These are phyloP conservation scores for Apostichopus californicus DNA, from an alignment of 35 echinoderm and acorn worm genomes.

Conservation along the genomic window DNA sequence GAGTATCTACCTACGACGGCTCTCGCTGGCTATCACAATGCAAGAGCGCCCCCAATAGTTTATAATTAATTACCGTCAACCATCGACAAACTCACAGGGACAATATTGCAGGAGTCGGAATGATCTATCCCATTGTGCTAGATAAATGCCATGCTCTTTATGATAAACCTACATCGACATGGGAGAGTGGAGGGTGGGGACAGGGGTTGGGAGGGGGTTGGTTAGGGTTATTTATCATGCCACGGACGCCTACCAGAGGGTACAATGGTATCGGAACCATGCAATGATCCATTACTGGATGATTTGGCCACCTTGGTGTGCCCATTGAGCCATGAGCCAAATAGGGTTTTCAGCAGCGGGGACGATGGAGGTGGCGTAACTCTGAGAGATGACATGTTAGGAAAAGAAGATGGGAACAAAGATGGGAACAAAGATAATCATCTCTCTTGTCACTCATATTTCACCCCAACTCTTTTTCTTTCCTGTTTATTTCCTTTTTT, in stretches of 20 bases:
- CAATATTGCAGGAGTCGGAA: too few relatives aligned
- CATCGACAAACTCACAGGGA: too few relatives aligned
- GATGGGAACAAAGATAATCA: background rate
- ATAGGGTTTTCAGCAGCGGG: conserved; percentile 48
- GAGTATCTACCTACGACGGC: too few relatives aligned
- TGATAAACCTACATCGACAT: background rate
- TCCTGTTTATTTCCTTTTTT: too few relatives aligned
- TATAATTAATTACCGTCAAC: too few relatives aligned
- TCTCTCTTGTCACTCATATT: background rate
- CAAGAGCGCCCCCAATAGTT: too few relatives aligned
- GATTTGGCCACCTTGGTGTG: conserved; percentile 33
- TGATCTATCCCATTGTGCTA: background rate
- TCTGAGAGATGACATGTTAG: background rate
- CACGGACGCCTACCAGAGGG: conserved; percentile 28
- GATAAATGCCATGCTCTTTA: background rate
- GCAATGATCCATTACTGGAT: conserved; percentile 25
- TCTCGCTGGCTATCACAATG: too few relatives aligned
- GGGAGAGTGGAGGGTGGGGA: background rate
- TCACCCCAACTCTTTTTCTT: too few relatives aligned
- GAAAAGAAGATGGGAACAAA: background rate
- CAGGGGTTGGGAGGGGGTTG: background rate
- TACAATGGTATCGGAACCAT: conserved; percentile 32
- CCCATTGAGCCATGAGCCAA: conserved; percentile 43
- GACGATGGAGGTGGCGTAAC: conserved; percentile 27
- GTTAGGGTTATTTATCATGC: background rate